phyloP scores from a whole-genome alignment of 2,888 invertebrate genomes.

The Spatulosminthurus flaviceps region DNA sequence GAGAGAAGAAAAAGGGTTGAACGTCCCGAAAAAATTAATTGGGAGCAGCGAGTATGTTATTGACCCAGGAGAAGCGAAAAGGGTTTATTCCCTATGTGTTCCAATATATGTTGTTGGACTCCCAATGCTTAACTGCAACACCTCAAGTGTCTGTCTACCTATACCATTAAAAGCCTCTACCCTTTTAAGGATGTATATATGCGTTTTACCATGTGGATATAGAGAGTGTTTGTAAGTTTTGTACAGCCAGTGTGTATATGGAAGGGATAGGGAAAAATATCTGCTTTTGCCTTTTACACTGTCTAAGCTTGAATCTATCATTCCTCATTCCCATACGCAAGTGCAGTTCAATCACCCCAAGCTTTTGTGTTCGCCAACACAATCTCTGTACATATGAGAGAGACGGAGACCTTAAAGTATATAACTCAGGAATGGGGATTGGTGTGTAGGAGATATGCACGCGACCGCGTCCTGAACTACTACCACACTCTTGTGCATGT shows the following conservation, averaged over 20 bases:
- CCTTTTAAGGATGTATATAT: background rate
- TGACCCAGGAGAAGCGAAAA: conserved; percentile 46
- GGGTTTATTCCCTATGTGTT: conserved; percentile 12
- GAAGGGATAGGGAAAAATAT: background rate
- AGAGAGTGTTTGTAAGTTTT: conserved; percentile 21
- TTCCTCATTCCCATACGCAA: conserved; percentile 43
- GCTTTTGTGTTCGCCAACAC: conserved; percentile 21
- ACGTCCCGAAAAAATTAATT: conserved; percentile 47
- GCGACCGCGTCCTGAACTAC: background rate
- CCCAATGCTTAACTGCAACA: background rate
- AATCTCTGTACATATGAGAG: background rate
- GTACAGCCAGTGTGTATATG: background rate
- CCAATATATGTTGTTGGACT: background rate
- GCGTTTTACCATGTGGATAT: background rate
- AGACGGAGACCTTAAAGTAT: background rate
- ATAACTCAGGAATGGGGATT: background rate
- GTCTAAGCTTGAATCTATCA: background rate
- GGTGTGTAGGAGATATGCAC: background rate
- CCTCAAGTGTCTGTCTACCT: background rate
- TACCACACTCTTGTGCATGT: background rate
- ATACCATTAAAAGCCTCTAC: too few relatives aligned
- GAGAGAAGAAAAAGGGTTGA: conserved; percentile 39
- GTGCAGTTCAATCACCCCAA: conserved; percentile 47
- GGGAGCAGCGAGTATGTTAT: conserved; percentile 48
- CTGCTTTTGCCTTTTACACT: too few relatives aligned